These are phyloP conservation scores for Spilogale gracilis DNA, from an alignment of 2,113 vertebrate species.

Conservation along the genomic window DNA sequence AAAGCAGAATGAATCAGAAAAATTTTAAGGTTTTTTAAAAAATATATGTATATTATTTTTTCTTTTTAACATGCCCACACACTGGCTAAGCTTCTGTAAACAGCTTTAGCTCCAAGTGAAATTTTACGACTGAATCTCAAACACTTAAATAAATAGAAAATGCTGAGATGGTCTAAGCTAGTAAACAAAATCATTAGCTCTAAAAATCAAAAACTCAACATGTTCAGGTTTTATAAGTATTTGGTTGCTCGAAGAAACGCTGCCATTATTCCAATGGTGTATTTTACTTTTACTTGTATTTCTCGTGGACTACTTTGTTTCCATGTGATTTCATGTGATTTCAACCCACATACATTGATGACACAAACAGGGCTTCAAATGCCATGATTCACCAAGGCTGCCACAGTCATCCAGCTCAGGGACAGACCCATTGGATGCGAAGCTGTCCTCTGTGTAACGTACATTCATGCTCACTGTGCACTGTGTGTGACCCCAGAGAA, in stretches of 20 bases:
- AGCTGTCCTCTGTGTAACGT: slow-evolving; percentile 76
- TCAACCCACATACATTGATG: slow-evolving; percentile 85
- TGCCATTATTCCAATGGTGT: not conserved
- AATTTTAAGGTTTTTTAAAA: not conserved
- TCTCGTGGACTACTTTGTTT: slow-evolving; percentile 69
- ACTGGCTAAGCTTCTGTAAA: slow-evolving; percentile 60
- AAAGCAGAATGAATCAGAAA: slow-evolving; percentile 57
- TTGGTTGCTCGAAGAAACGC: slow-evolving; percentile 66
- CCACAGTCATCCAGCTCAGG: slow-evolving; percentile 81
- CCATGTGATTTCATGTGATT: slow-evolving; percentile 61
- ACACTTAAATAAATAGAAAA: slow-evolving; percentile 67
- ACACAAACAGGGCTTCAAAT: slow-evolving; percentile 85
- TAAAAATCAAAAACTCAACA: slow-evolving; percentile 69
- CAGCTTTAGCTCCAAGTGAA: slow-evolving; percentile 65
- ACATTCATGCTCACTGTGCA: slow-evolving; percentile 70
- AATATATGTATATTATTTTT: slow-evolving; percentile 33
- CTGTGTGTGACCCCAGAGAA: slow-evolving; percentile 78
- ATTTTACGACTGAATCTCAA: slow-evolving; percentile 71
- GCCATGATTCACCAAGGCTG: slow-evolving; percentile 86
- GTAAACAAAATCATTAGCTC: slow-evolving; percentile 69
- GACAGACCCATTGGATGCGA: slow-evolving; percentile 75
- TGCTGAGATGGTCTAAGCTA: slow-evolving; percentile 57
- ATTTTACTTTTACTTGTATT: slow-evolving; percentile 62
- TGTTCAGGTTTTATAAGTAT: slow-evolving; percentile 65
- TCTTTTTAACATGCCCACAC: slow-evolving; percentile 49